Evolutionary conservation across 2,888 invertebrate genomes (phyloP).

Genomic region (Rotaria socialis): DNA sequence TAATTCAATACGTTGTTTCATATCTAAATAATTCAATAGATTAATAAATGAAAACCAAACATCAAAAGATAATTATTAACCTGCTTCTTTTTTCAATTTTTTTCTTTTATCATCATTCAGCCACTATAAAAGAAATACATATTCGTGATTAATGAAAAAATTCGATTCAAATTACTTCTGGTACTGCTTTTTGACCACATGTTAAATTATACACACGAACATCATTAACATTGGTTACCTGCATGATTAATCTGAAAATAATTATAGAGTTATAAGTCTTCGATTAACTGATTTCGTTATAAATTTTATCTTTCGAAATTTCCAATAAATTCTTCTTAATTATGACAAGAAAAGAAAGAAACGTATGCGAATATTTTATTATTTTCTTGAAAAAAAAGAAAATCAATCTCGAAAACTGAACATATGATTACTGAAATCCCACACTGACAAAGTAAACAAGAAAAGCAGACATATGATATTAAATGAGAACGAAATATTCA

Average conservation of each 20-base stretch:
- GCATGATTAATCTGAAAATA: slow-evolving; percentile 66
- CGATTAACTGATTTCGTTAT: too few species aligned
- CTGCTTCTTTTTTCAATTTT: slow-evolving; percentile 40
- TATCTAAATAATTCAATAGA: slow-evolving; percentile 63
- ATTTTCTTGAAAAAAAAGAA: not conserved
- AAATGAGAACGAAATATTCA: not conserved
- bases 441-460: not conserved
- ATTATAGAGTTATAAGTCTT: not conserved
- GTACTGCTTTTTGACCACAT: slow-evolving; percentile 81
- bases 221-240: slow-evolving; percentile 85
- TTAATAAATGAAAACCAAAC: not conserved
- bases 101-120: slow-evolving; percentile 39
- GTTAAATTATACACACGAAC: slow-evolving; percentile 96
- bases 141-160: not conserved
- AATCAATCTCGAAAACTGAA: not conserved
- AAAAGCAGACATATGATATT: not conserved
- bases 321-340: too few species aligned
- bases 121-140: slow-evolving; percentile 36
- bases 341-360: too few species aligned
- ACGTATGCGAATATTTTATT: not conserved
- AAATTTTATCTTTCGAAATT: too few species aligned
- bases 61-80: not conserved
- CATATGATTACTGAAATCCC: not conserved
- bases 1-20: slow-evolving; percentile 82
- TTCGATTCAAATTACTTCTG: slow-evolving; percentile 73